Evolutionary conservation across 2,797 vertebrate species (phyloP).

Genomic region (Knipowitschia caucasica): DNA sequence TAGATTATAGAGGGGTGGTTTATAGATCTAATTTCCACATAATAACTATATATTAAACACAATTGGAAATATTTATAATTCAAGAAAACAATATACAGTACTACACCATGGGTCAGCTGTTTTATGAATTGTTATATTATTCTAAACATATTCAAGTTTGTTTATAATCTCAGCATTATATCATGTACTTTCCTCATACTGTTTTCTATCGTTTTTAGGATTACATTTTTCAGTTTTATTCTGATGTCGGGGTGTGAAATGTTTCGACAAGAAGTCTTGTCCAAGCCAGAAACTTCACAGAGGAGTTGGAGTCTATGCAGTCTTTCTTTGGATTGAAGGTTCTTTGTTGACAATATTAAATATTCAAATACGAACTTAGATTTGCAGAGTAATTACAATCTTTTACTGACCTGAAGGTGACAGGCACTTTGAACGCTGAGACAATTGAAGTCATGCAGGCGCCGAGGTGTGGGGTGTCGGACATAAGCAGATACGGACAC

Average conservation of each 20-base stretch:
- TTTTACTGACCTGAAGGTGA: conserved; percentile 44
- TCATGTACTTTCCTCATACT: too few species aligned
- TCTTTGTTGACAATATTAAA: neutral
- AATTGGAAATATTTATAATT: too few species aligned
- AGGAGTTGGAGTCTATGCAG: conserved; percentile 78
- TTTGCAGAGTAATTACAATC: neutral
- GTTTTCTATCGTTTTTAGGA: conserved; percentile 43
- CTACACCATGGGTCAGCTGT: too few species aligned
- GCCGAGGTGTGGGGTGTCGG: conserved; percentile 80
- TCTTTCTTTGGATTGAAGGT: conserved; percentile 78
- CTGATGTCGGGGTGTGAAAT: conserved; percentile 42
- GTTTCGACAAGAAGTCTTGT: neutral
- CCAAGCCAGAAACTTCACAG: conserved; percentile 27
- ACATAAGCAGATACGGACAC: conserved; percentile 56
- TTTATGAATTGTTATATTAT: too few species aligned
- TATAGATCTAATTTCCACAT: too few species aligned
- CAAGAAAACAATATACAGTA: too few species aligned
- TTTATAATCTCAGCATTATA: neutral
- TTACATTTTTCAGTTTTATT: conserved; percentile 76
- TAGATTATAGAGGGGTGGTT: neutral
- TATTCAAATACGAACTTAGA: neutral
- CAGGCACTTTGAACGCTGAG: conserved; percentile 67
- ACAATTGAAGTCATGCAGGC: conserved; percentile 63
- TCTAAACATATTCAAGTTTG: too few species aligned
- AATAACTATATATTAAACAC: too few species aligned